phyloP scores from a whole-genome alignment of 2,888 invertebrate genomes.

The Panopea generosa region DNA sequence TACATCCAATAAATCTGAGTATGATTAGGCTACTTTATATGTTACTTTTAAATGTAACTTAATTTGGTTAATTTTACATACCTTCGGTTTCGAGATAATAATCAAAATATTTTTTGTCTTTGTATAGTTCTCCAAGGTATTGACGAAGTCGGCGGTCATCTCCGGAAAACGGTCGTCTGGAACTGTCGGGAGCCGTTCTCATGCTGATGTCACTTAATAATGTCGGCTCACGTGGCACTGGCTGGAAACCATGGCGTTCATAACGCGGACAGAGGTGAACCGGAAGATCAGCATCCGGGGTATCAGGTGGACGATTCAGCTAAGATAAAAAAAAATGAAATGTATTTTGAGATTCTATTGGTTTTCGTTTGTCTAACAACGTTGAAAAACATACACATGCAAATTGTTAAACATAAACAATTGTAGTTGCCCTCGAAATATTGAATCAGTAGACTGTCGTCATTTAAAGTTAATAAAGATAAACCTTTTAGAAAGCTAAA shows the following conservation, averaged over 20 bases:
- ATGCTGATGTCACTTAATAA: conserved; percentile 50
- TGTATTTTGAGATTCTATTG: background rate
- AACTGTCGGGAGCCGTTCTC: conserved; percentile 48
- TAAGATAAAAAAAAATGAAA: conserved; percentile 16
- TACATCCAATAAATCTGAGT: background rate
- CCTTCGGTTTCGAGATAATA: conserved; percentile 58
- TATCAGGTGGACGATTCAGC: conserved; percentile 26
- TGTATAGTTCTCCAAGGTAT: conserved; percentile 45
- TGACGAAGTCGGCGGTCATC: conserved; percentile 34
- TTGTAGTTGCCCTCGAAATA: no score
- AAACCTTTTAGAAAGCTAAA: no score
- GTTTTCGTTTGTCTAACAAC: background rate
- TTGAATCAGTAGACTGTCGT: no score
- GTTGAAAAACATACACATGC: no score
- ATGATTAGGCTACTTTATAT: no score
- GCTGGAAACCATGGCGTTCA: conserved; percentile 20
- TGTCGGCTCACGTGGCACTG: conserved; percentile 22
- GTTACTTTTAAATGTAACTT: no score
- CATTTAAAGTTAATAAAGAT: no score
- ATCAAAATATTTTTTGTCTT: conserved; percentile 60
- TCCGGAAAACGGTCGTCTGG: conserved; percentile 27
- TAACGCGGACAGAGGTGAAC: conserved; percentile 30
- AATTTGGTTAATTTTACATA: conserved; percentile 10
- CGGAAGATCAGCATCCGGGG: conserved; percentile 10
- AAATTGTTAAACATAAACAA: no score